phyloP scores from a whole-genome alignment of 2,797 vertebrate species.

The Trematomus bernacchii region DNA sequence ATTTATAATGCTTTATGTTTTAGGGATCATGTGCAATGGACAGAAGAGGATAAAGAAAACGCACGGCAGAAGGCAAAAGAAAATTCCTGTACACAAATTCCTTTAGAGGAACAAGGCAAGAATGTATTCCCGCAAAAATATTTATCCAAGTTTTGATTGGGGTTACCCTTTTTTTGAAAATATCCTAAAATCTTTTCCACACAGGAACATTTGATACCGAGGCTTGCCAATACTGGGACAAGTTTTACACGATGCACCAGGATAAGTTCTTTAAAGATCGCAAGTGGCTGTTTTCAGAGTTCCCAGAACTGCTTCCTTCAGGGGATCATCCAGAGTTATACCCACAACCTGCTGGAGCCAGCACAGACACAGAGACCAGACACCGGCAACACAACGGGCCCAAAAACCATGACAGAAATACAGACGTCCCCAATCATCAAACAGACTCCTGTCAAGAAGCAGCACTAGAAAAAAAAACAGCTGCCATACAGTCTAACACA shows the following conservation, averaged over 20 bases:
- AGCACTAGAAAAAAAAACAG: constrained; percentile 33
- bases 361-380: constrained; percentile 19
- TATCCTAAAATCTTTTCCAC: constrained; percentile 16
- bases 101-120: constrained; percentile 87
- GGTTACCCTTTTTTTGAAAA: background rate
- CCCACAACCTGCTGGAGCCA: constrained; percentile 12
- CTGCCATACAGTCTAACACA: constrained; percentile 25
- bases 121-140: background rate
- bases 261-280: constrained; percentile 96
- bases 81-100: constrained; percentile 87
- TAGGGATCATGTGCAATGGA: constrained; percentile 96
- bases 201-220: constrained; percentile 90
- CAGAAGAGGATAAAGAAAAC: constrained; percentile 87
- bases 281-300: constrained; percentile 90
- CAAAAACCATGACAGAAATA: constrained; percentile 26
- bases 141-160: background rate
- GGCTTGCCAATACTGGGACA: constrained; percentile 91
- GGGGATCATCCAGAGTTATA: constrained; percentile 25
- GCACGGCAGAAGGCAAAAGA: constrained; percentile 87
- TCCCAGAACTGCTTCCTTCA: constrained; percentile 92
- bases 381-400: constrained; percentile 23
- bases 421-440: constrained; percentile 24
- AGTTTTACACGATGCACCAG: constrained; percentile 92
- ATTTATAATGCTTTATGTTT: constrained; percentile 27
- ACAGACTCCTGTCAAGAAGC: constrained; percentile 18